Evolutionary conservation across 2,113 vertebrate species (phyloP), one percentile per base, ranked within the genome.

Genomic region (Psilopogon haemacephalus): DNA sequence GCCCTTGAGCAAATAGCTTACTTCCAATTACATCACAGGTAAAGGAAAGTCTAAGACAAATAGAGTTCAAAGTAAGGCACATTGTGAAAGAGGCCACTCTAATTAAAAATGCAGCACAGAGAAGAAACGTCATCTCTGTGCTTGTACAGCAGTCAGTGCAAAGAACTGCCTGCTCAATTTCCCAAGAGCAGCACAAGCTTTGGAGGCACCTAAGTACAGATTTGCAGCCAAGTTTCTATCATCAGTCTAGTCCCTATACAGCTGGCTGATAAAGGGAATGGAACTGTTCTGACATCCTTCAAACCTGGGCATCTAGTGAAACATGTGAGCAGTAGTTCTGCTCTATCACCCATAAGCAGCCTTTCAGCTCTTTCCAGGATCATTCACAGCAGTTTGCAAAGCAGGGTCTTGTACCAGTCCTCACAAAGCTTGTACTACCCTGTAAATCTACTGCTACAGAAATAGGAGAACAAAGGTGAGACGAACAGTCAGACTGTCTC

Each of bases 1-100:
- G 67, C 33, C 27, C 60, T 68, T 92, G 78, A 94, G 68, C 81
- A 92, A 90, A 90, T 70, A 92, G 82, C 42, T 79, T 40, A 32
- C 60, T 77, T 89, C 32, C 70, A 89, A 9, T 85, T 94, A 67
- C 5, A 20, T 81, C 58, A 30, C 60, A 86, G 46, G 58, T 68
- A 88, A 80, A 71, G 38, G 28, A 52, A 93, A 88, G 38, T 33
- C 73, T 76, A 79, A 54, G 73, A 76, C 44, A 81, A 90, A 90
- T 1, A 55, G 33, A 85, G 42, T 59, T 87, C 69, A 56, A 84
- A 77, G 64, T 33, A 28, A 52, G 46, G 60, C 8, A 84, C 18
- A 8, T 11, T 68, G 54, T 88, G 87, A 85, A 85, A 89, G 59
- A 71, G 23, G 27, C n/a, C 44, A 33, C 28, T 52, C 60, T 83